Base-by-base conservation (phyloP, 2,113 vertebrate species). In the Gavialis gangeticus region DNA sequence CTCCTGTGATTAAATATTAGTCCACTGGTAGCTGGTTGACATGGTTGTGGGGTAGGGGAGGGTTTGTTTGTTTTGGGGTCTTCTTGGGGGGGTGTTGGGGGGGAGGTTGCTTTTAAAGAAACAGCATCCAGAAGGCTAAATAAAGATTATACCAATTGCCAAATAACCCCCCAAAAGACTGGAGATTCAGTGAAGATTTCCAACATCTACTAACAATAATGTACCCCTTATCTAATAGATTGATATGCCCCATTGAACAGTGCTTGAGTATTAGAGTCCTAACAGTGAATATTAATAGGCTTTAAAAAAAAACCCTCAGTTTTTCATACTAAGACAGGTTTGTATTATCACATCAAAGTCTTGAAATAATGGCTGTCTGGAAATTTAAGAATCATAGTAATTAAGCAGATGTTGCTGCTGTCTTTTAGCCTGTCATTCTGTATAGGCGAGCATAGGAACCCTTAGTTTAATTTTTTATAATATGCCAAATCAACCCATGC, bases 331-430 rank as follows among this genome's bases (percentile, higher is more conserved):
- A 88, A 79, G 94, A 67, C 59, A 90, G 25, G 67, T 64, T 12
- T 85, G 27, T 81, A 92, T 91, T 94, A 85, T 63, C 92, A 60
- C 54, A 75, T 85, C 54, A 87, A 91, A 92, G 56, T 60, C 55
- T 83, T 89, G 59, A 88, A 94, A 55, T 15, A 83, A 92, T 90
- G 19, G 1, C 17, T 86, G 21, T 22, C 34, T 88, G 56, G 17
- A 92, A 91, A 81, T 69, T 63, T 63, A 18, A 80, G 63, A 73
- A 75, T 25, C 83, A 25, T 27, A 83, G 9, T 73, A 75, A 90
- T 75, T 67, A 88, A 76, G 27, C 1, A 1, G 18, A 75, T 78
- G 27, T 67, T 93, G 6, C 3, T 95, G 27, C 3, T 22, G 56
- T 4, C 55, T 84, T 75, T 91, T 84, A 54, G 54, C 4, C 21